A percentile compares a stretch with the other conserved stretches of the same genome.
phyloP scores from a whole-genome alignment of 2,797 vertebrate species.

The Peromyscus nudipes region DNA sequence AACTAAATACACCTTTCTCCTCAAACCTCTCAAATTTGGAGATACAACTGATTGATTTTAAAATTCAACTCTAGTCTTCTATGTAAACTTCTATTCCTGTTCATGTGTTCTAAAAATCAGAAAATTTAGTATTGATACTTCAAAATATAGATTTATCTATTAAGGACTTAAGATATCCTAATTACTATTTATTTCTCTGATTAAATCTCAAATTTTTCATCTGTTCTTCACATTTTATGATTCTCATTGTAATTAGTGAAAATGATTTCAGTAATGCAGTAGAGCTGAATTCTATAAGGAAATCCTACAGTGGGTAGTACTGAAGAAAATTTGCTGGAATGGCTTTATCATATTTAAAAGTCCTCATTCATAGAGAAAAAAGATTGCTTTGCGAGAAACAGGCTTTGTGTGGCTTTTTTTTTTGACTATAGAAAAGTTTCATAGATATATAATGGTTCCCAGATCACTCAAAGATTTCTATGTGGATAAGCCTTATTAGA shows the following conservation, averaged over 20 bases:
- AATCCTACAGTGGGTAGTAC: not conserved
- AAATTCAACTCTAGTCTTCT: not conserved
- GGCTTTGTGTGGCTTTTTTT: not conserved
- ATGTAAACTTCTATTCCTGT: not conserved
- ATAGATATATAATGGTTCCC: not conserved
- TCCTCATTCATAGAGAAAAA: not conserved
- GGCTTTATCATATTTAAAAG: slow-evolving; percentile 19
- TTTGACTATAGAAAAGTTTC: not conserved
- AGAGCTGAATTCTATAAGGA: not conserved
- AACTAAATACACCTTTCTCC: not conserved
- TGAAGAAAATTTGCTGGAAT: not conserved
- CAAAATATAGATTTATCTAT: not conserved
- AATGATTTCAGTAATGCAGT: not conserved
- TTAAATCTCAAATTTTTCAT: not conserved
- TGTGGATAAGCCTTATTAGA: not conserved
- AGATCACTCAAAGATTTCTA: not conserved
- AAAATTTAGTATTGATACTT: not conserved
- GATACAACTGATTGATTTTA: not conserved
- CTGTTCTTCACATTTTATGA: not conserved
- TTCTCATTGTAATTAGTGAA: not conserved
- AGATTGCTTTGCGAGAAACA: not conserved
- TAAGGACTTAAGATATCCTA: not conserved
- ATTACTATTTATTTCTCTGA: slow-evolving; percentile 33
- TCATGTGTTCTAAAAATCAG: not conserved
- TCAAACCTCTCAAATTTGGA: not conserved